Evolutionary conservation across 30 jellyfish, hydroid and myxozoan species (phyloP).

Genomic region (Clytia hemisphaerica): DNA sequence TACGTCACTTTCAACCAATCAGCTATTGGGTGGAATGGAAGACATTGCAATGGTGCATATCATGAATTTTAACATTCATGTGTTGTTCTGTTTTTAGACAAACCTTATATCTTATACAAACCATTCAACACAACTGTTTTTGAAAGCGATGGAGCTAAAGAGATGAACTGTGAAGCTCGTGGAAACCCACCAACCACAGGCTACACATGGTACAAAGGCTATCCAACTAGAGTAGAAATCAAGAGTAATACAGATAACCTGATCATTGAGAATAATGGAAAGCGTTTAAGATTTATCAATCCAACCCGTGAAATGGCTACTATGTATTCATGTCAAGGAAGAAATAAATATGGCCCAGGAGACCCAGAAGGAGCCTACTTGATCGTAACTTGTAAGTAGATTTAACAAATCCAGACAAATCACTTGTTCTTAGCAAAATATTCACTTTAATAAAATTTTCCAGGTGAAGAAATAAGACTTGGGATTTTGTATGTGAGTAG

Average conservation of each 20-base stretch:
- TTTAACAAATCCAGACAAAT: no score
- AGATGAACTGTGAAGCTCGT: conserved; percentile 33
- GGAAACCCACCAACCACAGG: conserved; percentile 15
- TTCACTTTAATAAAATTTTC: no score
- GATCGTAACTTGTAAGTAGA: conserved; percentile 65
- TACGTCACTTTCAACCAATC: no score
- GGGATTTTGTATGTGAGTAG: no score
- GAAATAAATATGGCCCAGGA: conserved; percentile 70
- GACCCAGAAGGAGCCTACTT: conserved; percentile 48
- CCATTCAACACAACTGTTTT: conserved; percentile 12
- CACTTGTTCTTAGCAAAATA: no score
- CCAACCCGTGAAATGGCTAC: conserved; percentile 14
- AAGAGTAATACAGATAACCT: background rate
- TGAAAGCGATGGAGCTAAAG: conserved; percentile 21
- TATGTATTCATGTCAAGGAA: conserved; percentile 66
- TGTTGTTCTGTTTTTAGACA: conserved; percentile 10
- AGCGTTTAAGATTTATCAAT: conserved; percentile 21
- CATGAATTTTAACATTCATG: no score
- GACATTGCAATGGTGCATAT: no score
- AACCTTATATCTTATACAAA: conserved; percentile 11
- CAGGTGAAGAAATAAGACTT: no score
- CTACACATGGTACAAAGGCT: conserved; percentile 17
- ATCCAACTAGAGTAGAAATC: conserved; percentile 19
- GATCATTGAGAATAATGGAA: conserved; percentile 21
- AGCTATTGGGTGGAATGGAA: no score